Conservation (phyloP, 2,113 vertebrate genomes). For the Podarcis muralis region DNA sequence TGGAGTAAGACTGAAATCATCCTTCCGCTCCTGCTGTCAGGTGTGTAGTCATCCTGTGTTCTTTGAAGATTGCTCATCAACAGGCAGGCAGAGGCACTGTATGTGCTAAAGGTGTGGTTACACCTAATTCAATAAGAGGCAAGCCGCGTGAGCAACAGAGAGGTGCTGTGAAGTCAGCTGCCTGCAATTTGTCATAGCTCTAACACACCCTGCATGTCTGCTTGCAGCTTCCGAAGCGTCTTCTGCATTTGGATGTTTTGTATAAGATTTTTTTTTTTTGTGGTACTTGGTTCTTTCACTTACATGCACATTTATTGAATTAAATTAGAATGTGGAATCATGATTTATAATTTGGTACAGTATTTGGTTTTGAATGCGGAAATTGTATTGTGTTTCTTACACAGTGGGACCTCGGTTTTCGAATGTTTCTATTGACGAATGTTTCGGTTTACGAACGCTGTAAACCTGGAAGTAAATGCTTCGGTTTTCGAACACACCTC, state of each 20-base stretch:
- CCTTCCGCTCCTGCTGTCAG: background rate
- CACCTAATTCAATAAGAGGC: background rate
- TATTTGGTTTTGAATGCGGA: too few species aligned
- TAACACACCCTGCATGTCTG: background rate
- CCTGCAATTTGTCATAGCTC: background rate
- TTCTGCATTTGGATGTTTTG: background rate
- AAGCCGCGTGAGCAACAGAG: background rate
- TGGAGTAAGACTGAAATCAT: background rate
- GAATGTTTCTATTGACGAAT: too few species aligned
- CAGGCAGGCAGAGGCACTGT: background rate
- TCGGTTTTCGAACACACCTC: too few species aligned
- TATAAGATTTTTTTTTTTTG: too few species aligned
- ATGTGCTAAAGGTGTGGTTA: background rate
- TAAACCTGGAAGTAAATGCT: too few species aligned
- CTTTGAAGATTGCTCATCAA: background rate
- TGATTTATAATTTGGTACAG: too few species aligned
- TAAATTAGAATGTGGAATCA: too few species aligned
- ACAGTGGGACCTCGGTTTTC: too few species aligned
- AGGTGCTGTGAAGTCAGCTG: background rate
- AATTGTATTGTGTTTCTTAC: too few species aligned
- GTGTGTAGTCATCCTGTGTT: background rate
- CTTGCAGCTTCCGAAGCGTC: background rate
- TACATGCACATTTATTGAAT: too few species aligned
- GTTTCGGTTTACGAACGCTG: too few species aligned
- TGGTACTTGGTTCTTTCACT: too few species aligned